These are phyloP conservation scores for Silvanus unidentatus DNA, from an alignment of 2,888 invertebrate genomes.

Conservation along the genomic window DNA sequence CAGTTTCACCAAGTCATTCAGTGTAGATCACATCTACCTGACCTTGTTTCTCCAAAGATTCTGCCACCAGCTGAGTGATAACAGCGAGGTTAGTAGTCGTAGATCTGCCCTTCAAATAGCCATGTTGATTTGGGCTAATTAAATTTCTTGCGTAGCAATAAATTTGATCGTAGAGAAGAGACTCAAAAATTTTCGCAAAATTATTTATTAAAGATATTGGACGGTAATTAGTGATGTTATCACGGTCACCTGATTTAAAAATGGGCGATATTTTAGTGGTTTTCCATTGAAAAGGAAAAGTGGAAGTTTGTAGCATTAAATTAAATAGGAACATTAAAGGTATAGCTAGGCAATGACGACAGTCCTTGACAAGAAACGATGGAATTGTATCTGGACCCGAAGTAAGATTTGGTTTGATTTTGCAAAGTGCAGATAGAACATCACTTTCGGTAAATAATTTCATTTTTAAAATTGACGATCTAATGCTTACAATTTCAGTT, in stretches of 20 bases:
- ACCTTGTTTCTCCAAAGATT: background rate
- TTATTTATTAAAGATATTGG: background rate
- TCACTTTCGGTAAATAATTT: background rate
- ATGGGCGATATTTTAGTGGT: background rate
- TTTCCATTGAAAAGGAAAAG: background rate
- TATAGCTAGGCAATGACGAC: background rate
- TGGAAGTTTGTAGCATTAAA: background rate
- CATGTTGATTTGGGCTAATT: background rate
- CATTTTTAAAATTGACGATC: background rate
- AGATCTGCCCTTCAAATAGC: background rate
- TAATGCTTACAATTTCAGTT: background rate
- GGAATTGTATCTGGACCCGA: background rate
- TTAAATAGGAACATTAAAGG: background rate
- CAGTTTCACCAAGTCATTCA: background rate
- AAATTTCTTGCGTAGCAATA: background rate
- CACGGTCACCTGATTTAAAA: background rate
- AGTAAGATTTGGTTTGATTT: background rate
- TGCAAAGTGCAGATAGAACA: background rate
- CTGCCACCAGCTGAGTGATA: background rate
- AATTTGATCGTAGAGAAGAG: background rate
- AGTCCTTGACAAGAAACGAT: background rate
- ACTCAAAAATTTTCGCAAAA: background rate
- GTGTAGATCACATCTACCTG: background rate
- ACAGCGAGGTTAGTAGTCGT: background rate
- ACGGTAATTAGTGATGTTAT: background rate